phyloP scores from a whole-genome alignment of 2,888 invertebrate genomes.

The Helicoverpa assulta region DNA sequence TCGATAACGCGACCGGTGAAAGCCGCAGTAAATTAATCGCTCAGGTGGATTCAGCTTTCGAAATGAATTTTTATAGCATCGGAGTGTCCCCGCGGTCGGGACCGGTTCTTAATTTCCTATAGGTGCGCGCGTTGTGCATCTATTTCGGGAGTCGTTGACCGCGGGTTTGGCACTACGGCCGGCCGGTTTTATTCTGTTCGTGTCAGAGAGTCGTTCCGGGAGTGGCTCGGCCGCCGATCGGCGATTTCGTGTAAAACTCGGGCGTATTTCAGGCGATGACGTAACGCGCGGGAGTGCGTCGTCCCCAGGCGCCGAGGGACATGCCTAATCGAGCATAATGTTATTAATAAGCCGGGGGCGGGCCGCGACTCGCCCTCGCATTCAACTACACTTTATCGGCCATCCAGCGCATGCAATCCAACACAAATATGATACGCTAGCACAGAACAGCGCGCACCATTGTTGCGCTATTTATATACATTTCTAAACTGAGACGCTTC shows the following conservation, averaged over 20 bases:
- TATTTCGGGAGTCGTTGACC: constrained; percentile 90
- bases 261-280: constrained; percentile 81
- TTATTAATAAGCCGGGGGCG: constrained; percentile 81
- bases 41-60: constrained; percentile 87
- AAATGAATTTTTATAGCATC: constrained; percentile 85
- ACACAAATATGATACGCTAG: constrained; percentile 54
- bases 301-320: constrained; percentile 75
- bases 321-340: constrained; percentile 76
- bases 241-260: constrained; percentile 68
- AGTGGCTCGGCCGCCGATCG: constrained; percentile 63
- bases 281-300: constrained; percentile 72
- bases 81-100: constrained; percentile 79
- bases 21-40: constrained; percentile 84
- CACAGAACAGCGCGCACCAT: constrained; percentile 60
- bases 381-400: constrained; percentile 73
- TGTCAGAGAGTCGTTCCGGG: constrained; percentile 70
- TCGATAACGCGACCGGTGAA: constrained; percentile 77
- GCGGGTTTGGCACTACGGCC: constrained; percentile 80
- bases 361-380: constrained; percentile 75
- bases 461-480: constrained; percentile 69
- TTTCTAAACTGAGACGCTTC: constrained; percentile 57
- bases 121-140: constrained; percentile 85
- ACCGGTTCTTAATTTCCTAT: constrained; percentile 87
- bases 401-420: constrained; percentile 72
- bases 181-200: constrained; percentile 77